These are phyloP conservation scores for Alcedo atthis DNA, from an alignment of 2,797 vertebrate genomes.

Conservation along the genomic window DNA sequence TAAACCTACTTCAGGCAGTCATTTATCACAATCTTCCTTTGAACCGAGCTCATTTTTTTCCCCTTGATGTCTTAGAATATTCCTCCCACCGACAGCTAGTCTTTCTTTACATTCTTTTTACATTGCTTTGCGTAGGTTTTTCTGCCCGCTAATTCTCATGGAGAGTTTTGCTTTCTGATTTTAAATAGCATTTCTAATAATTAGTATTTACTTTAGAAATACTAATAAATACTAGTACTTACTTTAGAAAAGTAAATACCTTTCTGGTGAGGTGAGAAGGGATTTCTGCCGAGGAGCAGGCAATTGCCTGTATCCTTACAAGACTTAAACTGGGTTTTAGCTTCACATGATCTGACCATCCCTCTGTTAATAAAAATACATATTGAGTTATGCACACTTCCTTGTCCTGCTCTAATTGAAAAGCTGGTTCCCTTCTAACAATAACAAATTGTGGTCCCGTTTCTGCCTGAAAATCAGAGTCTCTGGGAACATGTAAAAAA, in stretches of 20 bases:
- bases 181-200: slow-evolving; percentile 26
- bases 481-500: neutral
- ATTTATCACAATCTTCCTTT: neutral
- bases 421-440: neutral
- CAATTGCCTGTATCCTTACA: neutral
- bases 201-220: neutral
- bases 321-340: neutral
- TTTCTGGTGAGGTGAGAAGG: neutral
- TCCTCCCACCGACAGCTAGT: slow-evolving; percentile 18
- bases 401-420: neutral
- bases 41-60: neutral
- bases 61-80: neutral
- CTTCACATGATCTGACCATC: neutral
- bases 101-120: slow-evolving; percentile 42
- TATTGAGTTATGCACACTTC: neutral
- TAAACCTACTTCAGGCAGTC: neutral
- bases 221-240: neutral
- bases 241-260: neutral
- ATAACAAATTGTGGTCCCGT: neutral
- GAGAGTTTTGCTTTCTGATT: neutral
- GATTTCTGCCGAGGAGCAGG: neutral
- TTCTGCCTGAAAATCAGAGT: neutral
- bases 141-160: neutral
- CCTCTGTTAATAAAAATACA: neutral
- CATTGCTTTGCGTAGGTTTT: neutral